Percentiles rank a stretch among this genome's conserved stretches.
Evolutionary conservation across 2,888 invertebrate species (phyloP).

Genomic region (Noctua janthina): DNA sequence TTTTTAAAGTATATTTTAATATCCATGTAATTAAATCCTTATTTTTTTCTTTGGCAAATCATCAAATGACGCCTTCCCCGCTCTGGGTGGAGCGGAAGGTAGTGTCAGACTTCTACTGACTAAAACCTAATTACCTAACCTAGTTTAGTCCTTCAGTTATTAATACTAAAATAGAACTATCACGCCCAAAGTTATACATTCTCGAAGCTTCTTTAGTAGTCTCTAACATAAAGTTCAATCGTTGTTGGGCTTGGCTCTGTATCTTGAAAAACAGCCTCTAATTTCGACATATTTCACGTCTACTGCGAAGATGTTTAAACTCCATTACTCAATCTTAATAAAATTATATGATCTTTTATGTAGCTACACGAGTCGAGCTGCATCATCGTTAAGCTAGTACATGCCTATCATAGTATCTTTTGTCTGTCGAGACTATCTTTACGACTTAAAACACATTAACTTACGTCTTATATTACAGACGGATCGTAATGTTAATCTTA

Average conservation of each 20-base stretch:
- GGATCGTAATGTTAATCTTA: conserved; percentile 6
- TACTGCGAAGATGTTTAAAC: background rate
- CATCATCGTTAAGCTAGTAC: background rate
- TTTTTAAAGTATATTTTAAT: background rate
- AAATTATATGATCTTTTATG: conserved; percentile 14
- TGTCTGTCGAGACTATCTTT: conserved; percentile 39
- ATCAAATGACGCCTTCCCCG: too few species aligned
- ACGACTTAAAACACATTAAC: conserved; percentile 28
- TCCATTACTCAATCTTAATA: conserved; percentile 16
- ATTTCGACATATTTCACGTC: conserved; percentile 9
- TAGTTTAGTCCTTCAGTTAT: background rate
- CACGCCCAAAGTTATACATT: background rate
- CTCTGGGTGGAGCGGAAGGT: too few species aligned
- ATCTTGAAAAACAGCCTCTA: background rate
- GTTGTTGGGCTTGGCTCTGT: background rate
- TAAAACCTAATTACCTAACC: too few species aligned
- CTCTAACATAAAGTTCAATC: background rate
- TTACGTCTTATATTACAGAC: conserved; percentile 19
- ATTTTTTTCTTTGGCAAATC: too few species aligned
- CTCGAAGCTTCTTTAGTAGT: background rate
- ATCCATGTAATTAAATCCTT: background rate
- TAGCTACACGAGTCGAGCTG: background rate
- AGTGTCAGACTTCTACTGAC: too few species aligned
- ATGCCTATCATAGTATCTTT: background rate
- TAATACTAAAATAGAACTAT: background rate